Evolutionary conservation across 2,113 vertebrate genomes (phyloP).

Genomic region (Chaetodon auriga): DNA sequence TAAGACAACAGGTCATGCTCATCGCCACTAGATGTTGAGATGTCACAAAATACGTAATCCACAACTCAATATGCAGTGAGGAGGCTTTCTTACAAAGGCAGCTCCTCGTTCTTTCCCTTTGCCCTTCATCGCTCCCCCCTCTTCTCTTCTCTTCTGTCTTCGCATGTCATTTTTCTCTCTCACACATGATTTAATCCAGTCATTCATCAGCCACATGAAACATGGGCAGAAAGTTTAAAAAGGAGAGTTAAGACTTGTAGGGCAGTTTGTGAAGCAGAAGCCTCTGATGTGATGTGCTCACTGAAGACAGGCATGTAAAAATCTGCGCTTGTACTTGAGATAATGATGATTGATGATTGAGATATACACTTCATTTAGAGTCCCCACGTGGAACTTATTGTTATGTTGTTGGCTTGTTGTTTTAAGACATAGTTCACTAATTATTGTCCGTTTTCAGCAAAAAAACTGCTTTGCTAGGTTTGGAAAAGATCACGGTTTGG

Average conservation of each 20-base stretch:
- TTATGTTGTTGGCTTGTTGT: too few relatives aligned
- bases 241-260: not conserved
- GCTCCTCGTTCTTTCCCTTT: not conserved
- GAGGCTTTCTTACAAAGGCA: not conserved
- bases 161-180: slow-evolving; percentile 9
- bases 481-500: too few relatives aligned
- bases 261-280: not conserved
- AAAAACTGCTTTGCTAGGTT: too few relatives aligned
- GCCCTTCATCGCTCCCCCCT: not conserved
- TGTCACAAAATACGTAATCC: slow-evolving; percentile 31
- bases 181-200: not conserved
- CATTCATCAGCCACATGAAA: slow-evolving; percentile 17
- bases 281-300: not conserved
- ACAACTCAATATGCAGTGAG: not conserved
- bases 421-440: too few relatives aligned
- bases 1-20: not conserved
- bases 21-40: slow-evolving; percentile 19
- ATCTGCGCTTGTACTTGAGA: too few relatives aligned
- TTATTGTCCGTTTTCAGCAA: too few relatives aligned
- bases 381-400: too few relatives aligned
- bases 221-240: not conserved
- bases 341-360: too few relatives aligned
- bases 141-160: not conserved
- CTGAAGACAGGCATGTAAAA: not conserved
- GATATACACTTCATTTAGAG: too few relatives aligned